Conservation (phyloP, 2,888 invertebrate genomes). For the Acrocyrtus sp. region DNA sequence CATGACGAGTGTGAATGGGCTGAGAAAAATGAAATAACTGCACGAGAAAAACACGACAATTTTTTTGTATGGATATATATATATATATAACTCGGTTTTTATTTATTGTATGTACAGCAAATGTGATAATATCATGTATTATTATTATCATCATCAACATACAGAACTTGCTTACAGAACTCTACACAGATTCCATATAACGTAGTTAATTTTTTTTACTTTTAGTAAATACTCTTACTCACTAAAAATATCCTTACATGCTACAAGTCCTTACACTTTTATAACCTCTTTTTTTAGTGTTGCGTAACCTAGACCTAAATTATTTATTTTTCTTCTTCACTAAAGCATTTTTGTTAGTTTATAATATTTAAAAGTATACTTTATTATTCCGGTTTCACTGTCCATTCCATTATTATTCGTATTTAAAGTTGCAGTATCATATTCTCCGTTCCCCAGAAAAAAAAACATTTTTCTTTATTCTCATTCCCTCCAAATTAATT, state of each 20-base stretch:
- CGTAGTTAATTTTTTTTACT: background rate
- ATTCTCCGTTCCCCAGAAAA: background rate
- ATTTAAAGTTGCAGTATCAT: background rate
- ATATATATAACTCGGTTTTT: slow-evolving; percentile 45
- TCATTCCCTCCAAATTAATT: too few species aligned
- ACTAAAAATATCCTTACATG: background rate
- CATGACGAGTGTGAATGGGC: too few species aligned
- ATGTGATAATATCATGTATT: slow-evolving; percentile 32
- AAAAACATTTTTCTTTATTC: background rate
- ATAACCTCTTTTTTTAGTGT: background rate
- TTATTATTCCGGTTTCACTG: background rate
- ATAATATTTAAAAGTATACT: background rate
- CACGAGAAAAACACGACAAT: too few species aligned
- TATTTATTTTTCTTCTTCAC: slow-evolving; percentile 5
- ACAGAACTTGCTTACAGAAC: slow-evolving; percentile 14
- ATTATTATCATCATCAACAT: slow-evolving; percentile 43
- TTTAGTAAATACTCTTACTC: background rate
- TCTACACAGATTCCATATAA: background rate
- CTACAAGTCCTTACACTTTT: background rate
- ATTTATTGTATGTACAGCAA: slow-evolving; percentile 53
- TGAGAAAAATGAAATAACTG: too few species aligned
- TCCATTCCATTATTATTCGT: background rate
- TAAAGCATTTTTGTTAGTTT: slow-evolving; percentile 2
- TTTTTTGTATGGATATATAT: slow-evolving; percentile 35
- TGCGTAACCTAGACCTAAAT: background rate